Evolutionary conservation across 2,113 vertebrate species (phyloP).

Genomic region (Ursus arctos): DNA sequence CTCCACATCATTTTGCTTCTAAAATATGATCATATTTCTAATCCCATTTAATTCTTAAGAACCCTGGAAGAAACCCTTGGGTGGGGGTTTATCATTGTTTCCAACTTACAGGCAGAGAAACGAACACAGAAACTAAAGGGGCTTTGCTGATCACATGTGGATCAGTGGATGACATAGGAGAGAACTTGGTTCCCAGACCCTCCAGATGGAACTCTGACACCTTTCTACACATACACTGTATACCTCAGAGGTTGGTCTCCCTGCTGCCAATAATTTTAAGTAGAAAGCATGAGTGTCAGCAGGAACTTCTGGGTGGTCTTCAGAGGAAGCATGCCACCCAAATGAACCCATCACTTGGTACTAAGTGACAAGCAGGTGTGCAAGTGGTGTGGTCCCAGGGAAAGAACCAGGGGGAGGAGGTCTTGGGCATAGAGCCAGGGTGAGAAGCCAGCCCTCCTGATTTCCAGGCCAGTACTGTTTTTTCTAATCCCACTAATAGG

Average conservation of each 20-base stretch:
- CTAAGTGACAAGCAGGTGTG: slow-evolving; percentile 73
- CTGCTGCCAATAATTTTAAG: slow-evolving; percentile 48
- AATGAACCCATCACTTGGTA: slow-evolving; percentile 59
- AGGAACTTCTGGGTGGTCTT: slow-evolving; percentile 75
- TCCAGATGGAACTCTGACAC: background rate
- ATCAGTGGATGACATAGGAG: background rate
- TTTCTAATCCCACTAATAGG: slow-evolving; percentile 49
- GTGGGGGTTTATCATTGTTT: slow-evolving; percentile 48
- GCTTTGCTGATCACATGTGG: background rate
- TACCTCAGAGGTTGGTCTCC: background rate
- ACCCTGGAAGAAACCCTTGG: background rate
- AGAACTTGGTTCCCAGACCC: background rate
- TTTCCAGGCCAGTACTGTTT: slow-evolving; percentile 6
- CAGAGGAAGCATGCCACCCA: slow-evolving; percentile 55
- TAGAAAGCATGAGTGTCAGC: slow-evolving; percentile 28
- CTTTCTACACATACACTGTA: background rate
- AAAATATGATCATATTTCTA: slow-evolving; percentile 52
- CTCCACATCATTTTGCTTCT: slow-evolving; percentile 24
- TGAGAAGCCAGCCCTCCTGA: slow-evolving; percentile 42
- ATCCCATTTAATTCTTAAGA: slow-evolving; percentile 48
- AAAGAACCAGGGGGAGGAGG: slow-evolving; percentile 23
- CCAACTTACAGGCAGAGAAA: background rate
- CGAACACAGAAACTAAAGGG: background rate
- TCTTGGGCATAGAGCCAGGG: slow-evolving; percentile 57
- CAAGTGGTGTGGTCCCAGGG: slow-evolving; percentile 65